A percentile compares a stretch with the other conserved stretches of the same genome.
These are phyloP conservation scores for Bellardia bayeri DNA, from an alignment of 2,888 invertebrate genomes.

Conservation along the genomic window DNA sequence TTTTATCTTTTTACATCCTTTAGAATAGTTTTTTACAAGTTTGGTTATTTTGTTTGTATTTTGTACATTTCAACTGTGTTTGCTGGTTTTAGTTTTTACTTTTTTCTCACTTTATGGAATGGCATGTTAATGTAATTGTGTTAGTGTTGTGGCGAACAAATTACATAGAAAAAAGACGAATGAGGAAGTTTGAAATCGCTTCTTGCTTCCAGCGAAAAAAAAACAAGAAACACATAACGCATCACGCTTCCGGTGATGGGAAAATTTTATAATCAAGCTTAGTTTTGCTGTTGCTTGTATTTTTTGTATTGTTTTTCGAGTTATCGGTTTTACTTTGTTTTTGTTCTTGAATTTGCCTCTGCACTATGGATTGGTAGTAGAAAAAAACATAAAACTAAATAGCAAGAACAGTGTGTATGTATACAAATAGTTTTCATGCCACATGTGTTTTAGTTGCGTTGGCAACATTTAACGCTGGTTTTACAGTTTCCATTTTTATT, in stretches of 20 bases:
- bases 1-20: slow-evolving; percentile 45
- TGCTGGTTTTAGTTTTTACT: slow-evolving; percentile 20
- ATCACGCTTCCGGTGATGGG: slow-evolving; percentile 68
- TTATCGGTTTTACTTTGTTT: slow-evolving; percentile 41
- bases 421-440: neutral
- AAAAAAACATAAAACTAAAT: neutral
- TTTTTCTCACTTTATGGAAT: slow-evolving; percentile 9
- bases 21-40: slow-evolving; percentile 31
- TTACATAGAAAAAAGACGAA: slow-evolving; percentile 37
- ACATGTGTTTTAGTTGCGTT: neutral
- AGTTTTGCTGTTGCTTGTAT: slow-evolving; percentile 35
- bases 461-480: slow-evolving; percentile 1
- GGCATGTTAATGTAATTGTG: slow-evolving; percentile 15
- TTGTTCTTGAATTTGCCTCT: slow-evolving; percentile 19
- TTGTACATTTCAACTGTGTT: slow-evolving; percentile 9
- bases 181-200: slow-evolving; percentile 41
- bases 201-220: slow-evolving; percentile 59
- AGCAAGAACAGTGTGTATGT: neutral
- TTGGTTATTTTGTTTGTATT: slow-evolving; percentile 20
- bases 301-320: neutral
- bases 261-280: slow-evolving; percentile 69
- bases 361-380: neutral
- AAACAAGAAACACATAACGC: slow-evolving; percentile 62
- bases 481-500: neutral
- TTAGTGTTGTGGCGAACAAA: slow-evolving; percentile 47